Percentiles rank a stretch among this genome's conserved stretches.
phyloP scores from a whole-genome alignment of 37 sponge, comb jelly and placozoan species.

The Chondrosia reniformis region DNA sequence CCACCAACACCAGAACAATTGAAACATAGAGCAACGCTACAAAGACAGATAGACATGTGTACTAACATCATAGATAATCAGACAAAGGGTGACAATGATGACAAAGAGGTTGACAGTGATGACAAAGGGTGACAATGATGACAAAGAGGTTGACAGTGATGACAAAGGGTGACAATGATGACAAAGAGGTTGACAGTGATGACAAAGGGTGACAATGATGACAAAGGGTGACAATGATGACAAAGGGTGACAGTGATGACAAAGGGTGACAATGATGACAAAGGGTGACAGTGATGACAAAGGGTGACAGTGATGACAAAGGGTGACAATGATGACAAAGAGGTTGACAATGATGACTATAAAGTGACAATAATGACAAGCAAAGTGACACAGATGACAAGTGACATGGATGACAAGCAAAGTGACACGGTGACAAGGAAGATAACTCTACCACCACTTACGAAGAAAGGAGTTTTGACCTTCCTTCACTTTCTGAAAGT shows the following conservation, averaged over 20 bases:
- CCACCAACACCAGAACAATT: neutral
- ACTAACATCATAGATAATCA: neutral
- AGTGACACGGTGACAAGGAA: too few species aligned
- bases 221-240: neutral
- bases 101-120: neutral
- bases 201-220: neutral
- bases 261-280: neutral
- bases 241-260: neutral
- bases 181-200: neutral
- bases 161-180: neutral
- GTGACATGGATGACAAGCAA: too few species aligned
- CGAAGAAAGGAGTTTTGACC: neutral
- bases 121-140: neutral
- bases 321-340: neutral
- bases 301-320: neutral
- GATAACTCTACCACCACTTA: neutral
- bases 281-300: constrained; percentile 3
- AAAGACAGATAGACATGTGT: neutral
- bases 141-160: neutral
- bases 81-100: neutral
- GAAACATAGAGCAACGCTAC: constrained; percentile 7
- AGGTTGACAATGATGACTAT: too few species aligned
- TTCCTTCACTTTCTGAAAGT: neutral
- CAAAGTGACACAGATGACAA: too few species aligned
- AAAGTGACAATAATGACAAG: too few species aligned